Evolutionary conservation across 2,888 invertebrate genomes (phyloP), one percentile per base, ranked within the genome.

Genomic region (Mythimna loreyi): DNA sequence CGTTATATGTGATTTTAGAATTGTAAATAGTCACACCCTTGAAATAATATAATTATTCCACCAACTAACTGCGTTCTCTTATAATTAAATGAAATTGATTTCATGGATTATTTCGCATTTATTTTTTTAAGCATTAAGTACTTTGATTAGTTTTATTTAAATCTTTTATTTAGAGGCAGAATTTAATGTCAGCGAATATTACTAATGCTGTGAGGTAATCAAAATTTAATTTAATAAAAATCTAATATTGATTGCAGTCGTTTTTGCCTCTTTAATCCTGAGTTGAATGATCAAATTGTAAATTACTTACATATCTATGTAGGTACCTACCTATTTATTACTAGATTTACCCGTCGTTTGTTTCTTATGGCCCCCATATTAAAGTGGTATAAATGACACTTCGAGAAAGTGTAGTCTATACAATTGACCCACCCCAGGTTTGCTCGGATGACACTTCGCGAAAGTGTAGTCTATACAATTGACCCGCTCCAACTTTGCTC

Each of bases 81-180:
- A 11, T 19, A 63, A 30, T 45, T 62, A 47, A 63, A 43, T 49
- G 19, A 56, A 73, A 73, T 65, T 45, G 49, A 73, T 70, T 71
- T 73, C 47, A 65, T 40, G 49, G 49, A 56, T 74, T 50, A 43
- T 50, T 56, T 73, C 5, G 21, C 1, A 64, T 53, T 52, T 47
- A 11, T 62, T 43, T 59, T 40, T 49, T 7, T 5, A n/a, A 30
- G 5, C 19, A 16, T n/a, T n/a, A n/a, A n/a, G n/a, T 40, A 40
- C 40, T 40, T 40, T 19, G 40, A 40, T 40, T 40, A 16, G 19
- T 6, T 50, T 16, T 4, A 23, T 52, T 64, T 25, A 25, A 23
- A n/a, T 52, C 2, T 49, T 49, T 49, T 25, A 67, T 53, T 45
- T 45, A 36, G 13, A 28, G 13, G 28, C 7, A 30, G 7, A 47